phyloP scores from a whole-genome alignment of 2,113 vertebrate genomes.

The Sinocyclocheilus anophthalmus region DNA sequence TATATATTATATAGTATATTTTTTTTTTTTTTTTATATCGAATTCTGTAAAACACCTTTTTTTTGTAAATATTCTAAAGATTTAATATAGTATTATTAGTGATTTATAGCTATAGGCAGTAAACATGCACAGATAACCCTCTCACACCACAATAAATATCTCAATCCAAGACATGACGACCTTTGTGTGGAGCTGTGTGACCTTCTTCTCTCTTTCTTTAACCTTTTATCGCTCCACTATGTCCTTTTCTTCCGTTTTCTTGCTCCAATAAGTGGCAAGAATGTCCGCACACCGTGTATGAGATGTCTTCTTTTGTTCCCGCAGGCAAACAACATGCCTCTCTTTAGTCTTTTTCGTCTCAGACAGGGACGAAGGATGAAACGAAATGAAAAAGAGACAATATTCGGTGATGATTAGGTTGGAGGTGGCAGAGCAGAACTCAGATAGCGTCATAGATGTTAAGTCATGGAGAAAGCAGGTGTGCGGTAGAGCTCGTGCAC shows the following conservation, averaged over 20 bases:
- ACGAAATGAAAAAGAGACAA: constrained; percentile 69
- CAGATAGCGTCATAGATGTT: constrained; percentile 67
- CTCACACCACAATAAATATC: neutral
- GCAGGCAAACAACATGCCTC: neutral
- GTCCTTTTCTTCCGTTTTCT: constrained; percentile 8
- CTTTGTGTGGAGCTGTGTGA: neutral
- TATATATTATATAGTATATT: too few relatives aligned
- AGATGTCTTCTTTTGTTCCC: constrained; percentile 23
- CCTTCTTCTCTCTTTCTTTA: constrained; percentile 9
- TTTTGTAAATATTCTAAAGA: too few relatives aligned
- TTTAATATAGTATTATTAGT: too few relatives aligned
- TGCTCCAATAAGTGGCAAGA: constrained; percentile 14
- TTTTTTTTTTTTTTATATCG: too few relatives aligned
- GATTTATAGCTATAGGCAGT: too few relatives aligned
- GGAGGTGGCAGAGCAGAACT: constrained; percentile 59
- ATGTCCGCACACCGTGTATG: constrained; percentile 3
- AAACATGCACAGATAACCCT: too few relatives aligned
- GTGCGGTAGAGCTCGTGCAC: constrained; percentile 37
- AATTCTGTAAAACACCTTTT: too few relatives aligned
- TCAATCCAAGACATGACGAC: constrained; percentile 22
- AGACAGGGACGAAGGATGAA: constrained; percentile 45
- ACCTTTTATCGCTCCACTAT: neutral
- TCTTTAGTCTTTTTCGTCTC: neutral
- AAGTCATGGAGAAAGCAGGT: constrained; percentile 73
- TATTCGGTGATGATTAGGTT: constrained; percentile 73